Conservation (phyloP, 2,113 vertebrate species). For the Anhinga rufa region DNA sequence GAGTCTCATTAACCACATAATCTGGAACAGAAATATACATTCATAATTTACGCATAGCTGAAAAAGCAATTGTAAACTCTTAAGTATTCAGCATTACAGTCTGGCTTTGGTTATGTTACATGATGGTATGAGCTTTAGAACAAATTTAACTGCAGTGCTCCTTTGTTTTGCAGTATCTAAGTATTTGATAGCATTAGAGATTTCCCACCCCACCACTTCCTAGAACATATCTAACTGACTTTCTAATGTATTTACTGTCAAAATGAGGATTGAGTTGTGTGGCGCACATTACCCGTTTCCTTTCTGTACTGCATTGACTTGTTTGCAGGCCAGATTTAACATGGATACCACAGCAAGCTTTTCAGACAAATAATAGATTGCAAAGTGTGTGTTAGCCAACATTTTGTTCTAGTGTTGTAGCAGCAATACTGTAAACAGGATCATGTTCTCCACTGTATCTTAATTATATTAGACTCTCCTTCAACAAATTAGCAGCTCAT, state of each 20-base stretch:
- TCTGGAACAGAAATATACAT: slow-evolving; percentile 38
- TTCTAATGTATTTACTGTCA: background rate
- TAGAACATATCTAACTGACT: background rate
- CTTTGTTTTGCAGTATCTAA: background rate
- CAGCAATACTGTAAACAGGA: background rate
- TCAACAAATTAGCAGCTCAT: background rate
- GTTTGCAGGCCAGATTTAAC: background rate
- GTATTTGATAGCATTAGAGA: background rate
- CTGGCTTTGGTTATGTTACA: slow-evolving; percentile 17
- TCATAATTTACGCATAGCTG: slow-evolving; percentile 38
- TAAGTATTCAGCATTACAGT: background rate
- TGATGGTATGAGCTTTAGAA: slow-evolving; percentile 16
- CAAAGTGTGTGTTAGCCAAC: background rate
- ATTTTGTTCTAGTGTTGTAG: background rate
- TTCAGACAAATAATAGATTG: background rate
- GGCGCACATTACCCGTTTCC: background rate
- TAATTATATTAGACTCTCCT: background rate
- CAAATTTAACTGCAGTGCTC: background rate
- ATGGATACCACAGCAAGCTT: background rate
- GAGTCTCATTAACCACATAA: slow-evolving; percentile 18
- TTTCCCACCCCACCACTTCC: background rate
- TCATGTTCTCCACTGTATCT: background rate
- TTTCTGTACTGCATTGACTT: background rate
- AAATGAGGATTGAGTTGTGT: background rate
- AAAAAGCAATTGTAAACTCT: slow-evolving; percentile 39